These are phyloP conservation scores for Podarcis siculus DNA, from an alignment of 2,797 vertebrate genomes.

Conservation along the genomic window DNA sequence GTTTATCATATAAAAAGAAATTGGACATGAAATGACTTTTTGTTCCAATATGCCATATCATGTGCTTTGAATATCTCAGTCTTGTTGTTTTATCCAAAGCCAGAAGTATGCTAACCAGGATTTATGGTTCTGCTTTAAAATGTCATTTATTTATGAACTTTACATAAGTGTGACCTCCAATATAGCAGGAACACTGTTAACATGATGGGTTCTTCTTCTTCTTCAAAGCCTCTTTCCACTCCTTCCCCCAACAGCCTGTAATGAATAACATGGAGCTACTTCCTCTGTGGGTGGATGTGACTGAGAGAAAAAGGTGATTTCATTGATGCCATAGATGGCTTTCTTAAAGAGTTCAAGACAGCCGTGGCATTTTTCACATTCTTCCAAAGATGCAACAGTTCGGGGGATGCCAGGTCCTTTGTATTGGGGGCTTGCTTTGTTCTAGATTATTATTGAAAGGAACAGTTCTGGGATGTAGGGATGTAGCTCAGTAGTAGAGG, in stretches of 20 bases:
- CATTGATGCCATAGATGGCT: conserved; percentile 30
- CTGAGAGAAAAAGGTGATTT: conserved; percentile 20
- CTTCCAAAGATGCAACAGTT: conserved; percentile 31
- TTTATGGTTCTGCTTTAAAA: not conserved
- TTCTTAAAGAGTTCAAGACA: conserved; percentile 54
- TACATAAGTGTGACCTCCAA: not conserved
- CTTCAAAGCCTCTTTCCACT: not conserved
- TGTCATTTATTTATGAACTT: not conserved
- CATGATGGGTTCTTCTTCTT: not conserved
- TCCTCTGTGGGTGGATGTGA: conserved; percentile 14
- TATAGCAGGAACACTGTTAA: not conserved
- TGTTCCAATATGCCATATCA: not conserved
- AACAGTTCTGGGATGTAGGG: conserved; percentile 40
- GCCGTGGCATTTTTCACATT: conserved; percentile 60
- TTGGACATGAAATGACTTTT: conserved; percentile 16
- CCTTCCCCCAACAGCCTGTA: not conserved
- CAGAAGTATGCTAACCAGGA: not conserved
- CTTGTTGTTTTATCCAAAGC: not conserved
- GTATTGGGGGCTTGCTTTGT: conserved; percentile 42
- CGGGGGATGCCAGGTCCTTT: conserved; percentile 43
- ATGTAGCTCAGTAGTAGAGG: too few species aligned
- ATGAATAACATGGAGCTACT: not conserved
- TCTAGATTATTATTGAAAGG: conserved; percentile 47
- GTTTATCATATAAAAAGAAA: not conserved
- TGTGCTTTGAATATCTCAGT: not conserved